Evolutionary conservation across 2,888 invertebrate species (phyloP).

Genomic region (Apamea epomidion): DNA sequence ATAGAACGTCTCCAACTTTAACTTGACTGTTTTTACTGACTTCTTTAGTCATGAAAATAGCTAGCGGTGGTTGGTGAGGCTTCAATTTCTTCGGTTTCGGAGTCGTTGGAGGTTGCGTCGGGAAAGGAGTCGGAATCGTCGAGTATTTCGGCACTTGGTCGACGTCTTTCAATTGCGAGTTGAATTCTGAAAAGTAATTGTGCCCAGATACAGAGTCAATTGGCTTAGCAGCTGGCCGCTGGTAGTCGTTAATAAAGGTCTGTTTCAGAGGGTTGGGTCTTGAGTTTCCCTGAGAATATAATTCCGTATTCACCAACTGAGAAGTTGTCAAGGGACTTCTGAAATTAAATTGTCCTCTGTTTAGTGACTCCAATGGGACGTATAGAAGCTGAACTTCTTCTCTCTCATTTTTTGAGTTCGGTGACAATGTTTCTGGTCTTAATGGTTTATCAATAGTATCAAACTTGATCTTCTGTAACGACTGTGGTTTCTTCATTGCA

Average conservation of each 20-base stretch:
- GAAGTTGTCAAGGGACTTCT: conserved; percentile 76
- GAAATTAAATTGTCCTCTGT: conserved; percentile 86
- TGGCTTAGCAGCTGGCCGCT: conserved; percentile 74
- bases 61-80: conserved; percentile 96
- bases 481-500: conserved; percentile 77
- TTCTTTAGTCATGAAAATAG: conserved; percentile 93
- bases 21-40: conserved; percentile 86
- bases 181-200: conserved; percentile 82
- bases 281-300: conserved; percentile 77
- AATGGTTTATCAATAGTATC: conserved; percentile 78
- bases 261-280: conserved; percentile 76
- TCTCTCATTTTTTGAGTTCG: conserved; percentile 83
- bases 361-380: conserved; percentile 94
- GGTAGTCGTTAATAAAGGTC: conserved; percentile 75
- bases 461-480: conserved; percentile 84
- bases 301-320: conserved; percentile 78
- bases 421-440: conserved; percentile 72
- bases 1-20: conserved; percentile 93
- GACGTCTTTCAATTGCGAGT: conserved; percentile 73
- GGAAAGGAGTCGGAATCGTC: conserved; percentile 81
- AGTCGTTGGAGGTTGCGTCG: conserved; percentile 85
- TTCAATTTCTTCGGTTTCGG: conserved; percentile 91
- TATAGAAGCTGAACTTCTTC: conserved; percentile 95
- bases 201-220: conserved; percentile 76
- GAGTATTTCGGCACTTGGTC: conserved; percentile 85